Evolutionary conservation across 2,888 invertebrate species (phyloP).

Genomic region (Apodemia mormo): DNA sequence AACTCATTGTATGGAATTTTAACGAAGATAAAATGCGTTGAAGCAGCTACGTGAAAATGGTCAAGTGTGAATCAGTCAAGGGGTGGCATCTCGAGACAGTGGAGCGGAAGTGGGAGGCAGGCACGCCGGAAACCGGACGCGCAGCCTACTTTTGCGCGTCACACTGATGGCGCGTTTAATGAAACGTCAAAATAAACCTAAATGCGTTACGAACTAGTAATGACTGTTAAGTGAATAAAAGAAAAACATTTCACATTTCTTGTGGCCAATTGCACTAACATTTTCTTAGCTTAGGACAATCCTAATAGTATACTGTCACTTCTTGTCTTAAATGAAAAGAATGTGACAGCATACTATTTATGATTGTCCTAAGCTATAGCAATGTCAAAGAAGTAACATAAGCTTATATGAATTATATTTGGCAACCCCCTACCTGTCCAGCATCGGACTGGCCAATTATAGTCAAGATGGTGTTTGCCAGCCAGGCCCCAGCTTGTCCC

Average conservation of each 20-base stretch:
- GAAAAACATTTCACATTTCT: background rate
- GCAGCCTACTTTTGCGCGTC: slow-evolving; percentile 63
- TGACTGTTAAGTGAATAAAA: slow-evolving; percentile 6
- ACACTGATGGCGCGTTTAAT: slow-evolving; percentile 49
- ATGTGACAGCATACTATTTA: too few species aligned
- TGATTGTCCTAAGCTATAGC: too few species aligned
- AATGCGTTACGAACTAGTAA: background rate
- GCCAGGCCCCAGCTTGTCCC: too few species aligned
- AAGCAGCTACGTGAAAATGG: slow-evolving; percentile 30
- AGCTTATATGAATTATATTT: too few species aligned
- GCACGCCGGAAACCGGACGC: slow-evolving; percentile 54
- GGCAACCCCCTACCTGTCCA: too few species aligned
- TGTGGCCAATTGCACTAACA: too few species aligned
- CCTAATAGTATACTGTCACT: too few species aligned
- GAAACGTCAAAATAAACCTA: slow-evolving; percentile 16
- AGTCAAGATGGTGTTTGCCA: too few species aligned
- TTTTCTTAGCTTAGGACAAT: too few species aligned
- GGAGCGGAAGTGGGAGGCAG: slow-evolving; percentile 58
- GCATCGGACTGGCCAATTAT: too few species aligned
- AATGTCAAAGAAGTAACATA: too few species aligned
- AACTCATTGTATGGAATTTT: background rate
- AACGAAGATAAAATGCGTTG: background rate
- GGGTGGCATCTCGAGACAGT: slow-evolving; percentile 47
- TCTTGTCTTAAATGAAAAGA: too few species aligned
- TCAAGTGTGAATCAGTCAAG: slow-evolving; percentile 39